Evolutionary conservation across 2,888 invertebrate genomes (phyloP).

Genomic region (Rhamnusium bicolor): DNA sequence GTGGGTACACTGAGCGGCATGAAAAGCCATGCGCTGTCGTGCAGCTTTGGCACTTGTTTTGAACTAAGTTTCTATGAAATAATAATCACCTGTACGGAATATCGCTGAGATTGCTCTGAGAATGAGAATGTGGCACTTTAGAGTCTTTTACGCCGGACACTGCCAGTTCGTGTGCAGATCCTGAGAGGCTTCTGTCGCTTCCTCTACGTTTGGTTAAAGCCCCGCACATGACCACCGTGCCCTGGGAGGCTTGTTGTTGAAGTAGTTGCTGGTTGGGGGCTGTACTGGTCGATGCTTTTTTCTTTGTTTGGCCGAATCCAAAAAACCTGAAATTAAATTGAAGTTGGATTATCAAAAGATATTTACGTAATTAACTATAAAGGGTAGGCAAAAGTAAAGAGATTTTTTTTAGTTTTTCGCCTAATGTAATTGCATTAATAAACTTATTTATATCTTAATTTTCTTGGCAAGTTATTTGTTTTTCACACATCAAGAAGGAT

Average conservation of each 20-base stretch:
- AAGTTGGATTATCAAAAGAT: background rate
- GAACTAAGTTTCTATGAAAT: background rate
- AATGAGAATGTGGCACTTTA: constrained; percentile 88
- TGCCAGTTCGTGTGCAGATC: constrained; percentile 88
- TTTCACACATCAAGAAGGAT: too few relatives aligned
- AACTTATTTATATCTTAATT: too few relatives aligned
- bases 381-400: too few relatives aligned
- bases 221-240: constrained; percentile 66
- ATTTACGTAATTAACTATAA: too few relatives aligned
- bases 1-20: constrained; percentile 57
- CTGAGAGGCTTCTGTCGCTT: constrained; percentile 88
- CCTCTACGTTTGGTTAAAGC: constrained; percentile 80
- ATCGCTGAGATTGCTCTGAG: constrained; percentile 91
- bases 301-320: constrained; percentile 90
- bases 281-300: constrained; percentile 79
- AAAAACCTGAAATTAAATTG: constrained; percentile 80
- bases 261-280: constrained; percentile 72
- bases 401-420: too few relatives aligned
- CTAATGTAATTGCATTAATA: too few relatives aligned
- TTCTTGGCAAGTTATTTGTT: too few relatives aligned
- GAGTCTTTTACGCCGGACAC: constrained; percentile 79
- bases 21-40: constrained; percentile 64
- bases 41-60: constrained; percentile 49
- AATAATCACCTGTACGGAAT: constrained; percentile 83
- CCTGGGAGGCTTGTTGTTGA: constrained; percentile 64